A percentile compares a stretch with the other conserved stretches of the same genome.
Evolutionary conservation across 2,113 vertebrate species (phyloP).

Genomic region (Antigone vipio): DNA sequence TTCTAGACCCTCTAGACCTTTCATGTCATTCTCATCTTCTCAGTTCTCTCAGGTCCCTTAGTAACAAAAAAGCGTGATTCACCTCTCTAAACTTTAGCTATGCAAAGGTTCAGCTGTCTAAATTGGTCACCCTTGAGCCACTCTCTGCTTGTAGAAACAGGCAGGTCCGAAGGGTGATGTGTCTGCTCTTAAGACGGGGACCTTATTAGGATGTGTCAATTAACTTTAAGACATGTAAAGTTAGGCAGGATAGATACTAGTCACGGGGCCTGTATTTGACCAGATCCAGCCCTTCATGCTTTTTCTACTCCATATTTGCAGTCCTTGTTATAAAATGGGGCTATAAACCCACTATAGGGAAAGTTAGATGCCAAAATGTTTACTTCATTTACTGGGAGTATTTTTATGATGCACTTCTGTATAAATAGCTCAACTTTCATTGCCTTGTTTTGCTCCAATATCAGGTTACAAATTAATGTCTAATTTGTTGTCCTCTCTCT

Average conservation of each 20-base stretch:
- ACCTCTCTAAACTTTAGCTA: neutral
- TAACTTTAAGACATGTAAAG: neutral
- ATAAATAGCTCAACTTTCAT: neutral
- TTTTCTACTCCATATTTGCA: neutral
- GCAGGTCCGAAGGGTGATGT: neutral
- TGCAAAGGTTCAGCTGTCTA: neutral
- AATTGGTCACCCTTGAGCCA: neutral
- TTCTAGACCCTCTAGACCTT: neutral
- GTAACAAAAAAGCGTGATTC: neutral
- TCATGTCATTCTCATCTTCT: neutral
- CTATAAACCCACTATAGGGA: neutral
- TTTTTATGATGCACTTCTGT: neutral
- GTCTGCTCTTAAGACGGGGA: neutral
- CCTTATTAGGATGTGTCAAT: neutral
- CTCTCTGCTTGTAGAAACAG: neutral
- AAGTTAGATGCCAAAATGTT: neutral
- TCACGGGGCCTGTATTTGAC: neutral
- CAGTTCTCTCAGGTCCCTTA: neutral
- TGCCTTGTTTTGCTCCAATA: neutral
- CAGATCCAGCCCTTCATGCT: neutral
- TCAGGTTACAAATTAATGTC: slow-evolving; percentile 11
- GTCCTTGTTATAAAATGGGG: neutral
- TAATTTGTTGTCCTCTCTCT: slow-evolving; percentile 32
- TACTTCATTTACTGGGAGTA: neutral
- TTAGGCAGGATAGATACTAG: neutral